These are phyloP conservation scores for Malacoctenus gilli DNA, from an alignment of 2,797 vertebrate genomes.

Conservation along the genomic window DNA sequence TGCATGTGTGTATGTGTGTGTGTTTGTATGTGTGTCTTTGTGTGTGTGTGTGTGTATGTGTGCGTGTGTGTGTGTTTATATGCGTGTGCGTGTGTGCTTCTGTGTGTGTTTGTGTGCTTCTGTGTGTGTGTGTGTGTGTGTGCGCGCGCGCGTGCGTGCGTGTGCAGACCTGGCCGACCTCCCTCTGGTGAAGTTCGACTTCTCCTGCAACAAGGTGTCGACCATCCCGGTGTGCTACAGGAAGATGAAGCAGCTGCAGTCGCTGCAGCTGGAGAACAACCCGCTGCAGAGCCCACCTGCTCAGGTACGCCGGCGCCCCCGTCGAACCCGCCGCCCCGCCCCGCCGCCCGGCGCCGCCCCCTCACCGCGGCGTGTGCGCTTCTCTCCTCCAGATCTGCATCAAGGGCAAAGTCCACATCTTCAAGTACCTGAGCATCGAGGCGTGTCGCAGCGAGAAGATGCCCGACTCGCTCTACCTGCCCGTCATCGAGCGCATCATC, in stretches of 20 bases:
- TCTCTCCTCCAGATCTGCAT: conserved; percentile 87
- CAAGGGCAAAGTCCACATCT: conserved; percentile 96
- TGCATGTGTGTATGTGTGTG: neutral
- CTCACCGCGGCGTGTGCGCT: neutral
- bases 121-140: neutral
- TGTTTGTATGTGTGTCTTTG: neutral
- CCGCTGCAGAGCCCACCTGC: conserved; percentile 94
- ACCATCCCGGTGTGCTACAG: conserved; percentile 93
- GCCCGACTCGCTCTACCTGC: conserved; percentile 87
- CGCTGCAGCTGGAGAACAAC: conserved; percentile 92
- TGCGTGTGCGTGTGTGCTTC: neutral
- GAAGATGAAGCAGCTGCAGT: conserved; percentile 91
- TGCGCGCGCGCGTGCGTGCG: neutral
- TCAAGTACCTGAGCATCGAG: conserved; percentile 93
- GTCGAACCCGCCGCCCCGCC: no score
- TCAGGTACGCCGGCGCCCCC: conserved; percentile 80
- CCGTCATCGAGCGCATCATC: conserved; percentile 85
- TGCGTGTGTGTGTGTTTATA: neutral
- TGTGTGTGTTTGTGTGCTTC: neutral
- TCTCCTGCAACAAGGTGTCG: conserved; percentile 97
- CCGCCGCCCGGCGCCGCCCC: no score
- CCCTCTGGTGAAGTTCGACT: conserved; percentile 95
- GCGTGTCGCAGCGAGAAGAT: conserved; percentile 92
- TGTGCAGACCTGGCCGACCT: conserved; percentile 89
- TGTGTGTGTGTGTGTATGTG: neutral